phyloP scores from a whole-genome alignment of 2,797 vertebrate species.

The Champsocephalus esox region DNA sequence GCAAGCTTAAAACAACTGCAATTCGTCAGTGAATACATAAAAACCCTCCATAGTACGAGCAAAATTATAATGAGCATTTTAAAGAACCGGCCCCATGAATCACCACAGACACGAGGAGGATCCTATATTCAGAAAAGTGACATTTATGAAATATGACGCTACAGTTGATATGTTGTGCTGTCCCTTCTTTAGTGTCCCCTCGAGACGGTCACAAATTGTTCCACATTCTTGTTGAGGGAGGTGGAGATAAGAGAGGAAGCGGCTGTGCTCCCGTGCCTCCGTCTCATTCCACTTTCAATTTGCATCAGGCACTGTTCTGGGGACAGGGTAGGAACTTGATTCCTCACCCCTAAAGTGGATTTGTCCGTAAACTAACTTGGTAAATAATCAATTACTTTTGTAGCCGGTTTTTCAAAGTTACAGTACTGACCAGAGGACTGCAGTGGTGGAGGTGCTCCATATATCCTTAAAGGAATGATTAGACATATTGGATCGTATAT shows the following conservation, averaged over 20 bases:
- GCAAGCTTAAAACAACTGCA: not conserved
- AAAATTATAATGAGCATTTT: constrained; percentile 9
- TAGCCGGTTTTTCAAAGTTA: not conserved
- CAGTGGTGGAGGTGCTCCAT: not conserved
- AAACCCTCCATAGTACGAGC: not conserved
- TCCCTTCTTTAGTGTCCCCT: constrained; percentile 25
- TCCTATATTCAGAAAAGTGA: not conserved
- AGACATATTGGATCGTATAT: no score
- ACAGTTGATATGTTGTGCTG: constrained; percentile 8
- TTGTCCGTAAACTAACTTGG: constrained; percentile 13
- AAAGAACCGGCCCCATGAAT: not conserved
- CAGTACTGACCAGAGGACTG: not conserved
- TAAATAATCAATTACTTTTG: not conserved
- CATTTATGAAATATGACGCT: constrained; percentile 5
- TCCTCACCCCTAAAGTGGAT: not conserved
- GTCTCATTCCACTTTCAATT: constrained; percentile 51
- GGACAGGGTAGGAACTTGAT: constrained; percentile 31
- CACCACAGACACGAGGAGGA: not conserved
- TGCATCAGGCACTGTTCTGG: constrained; percentile 37
- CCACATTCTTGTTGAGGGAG: constrained; percentile 22
- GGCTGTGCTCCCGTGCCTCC: not conserved
- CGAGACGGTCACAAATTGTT: constrained; percentile 16
- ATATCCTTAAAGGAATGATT: not conserved
- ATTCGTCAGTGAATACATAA: constrained; percentile 1
- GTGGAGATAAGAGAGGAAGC: constrained; percentile 32